phyloP scores from a whole-genome alignment of 92 coral and sea anemone genomes.

The Heteractis magnifica region DNA sequence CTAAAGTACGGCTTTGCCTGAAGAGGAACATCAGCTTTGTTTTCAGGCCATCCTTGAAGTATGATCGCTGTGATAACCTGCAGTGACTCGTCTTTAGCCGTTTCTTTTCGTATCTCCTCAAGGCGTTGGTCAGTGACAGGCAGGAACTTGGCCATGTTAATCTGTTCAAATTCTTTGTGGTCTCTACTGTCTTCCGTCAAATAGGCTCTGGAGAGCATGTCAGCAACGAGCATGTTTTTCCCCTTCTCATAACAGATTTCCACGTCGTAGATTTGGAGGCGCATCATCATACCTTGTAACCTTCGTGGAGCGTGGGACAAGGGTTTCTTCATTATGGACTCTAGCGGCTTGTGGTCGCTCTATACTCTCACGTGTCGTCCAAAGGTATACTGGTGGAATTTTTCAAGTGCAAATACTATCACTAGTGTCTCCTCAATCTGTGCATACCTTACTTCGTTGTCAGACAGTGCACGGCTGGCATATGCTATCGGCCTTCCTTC shows the following conservation, averaged over 20 bases:
- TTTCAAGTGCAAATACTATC: too few relatives aligned
- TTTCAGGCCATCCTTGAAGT: background rate
- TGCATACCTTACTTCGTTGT: too few relatives aligned
- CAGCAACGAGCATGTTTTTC: background rate
- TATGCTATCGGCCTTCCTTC: too few relatives aligned
- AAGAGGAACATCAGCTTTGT: background rate
- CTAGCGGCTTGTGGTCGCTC: background rate
- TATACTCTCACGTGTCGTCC: too few relatives aligned
- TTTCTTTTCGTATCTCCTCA: background rate
- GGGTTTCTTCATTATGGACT: background rate
- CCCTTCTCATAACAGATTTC: background rate
- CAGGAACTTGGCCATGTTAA: background rate
- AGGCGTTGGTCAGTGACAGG: background rate
- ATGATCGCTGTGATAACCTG: background rate
- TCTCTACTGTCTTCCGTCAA: background rate
- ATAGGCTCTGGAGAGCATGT: background rate
- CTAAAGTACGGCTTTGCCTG: background rate
- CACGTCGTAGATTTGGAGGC: background rate
- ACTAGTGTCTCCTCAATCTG: too few relatives aligned
- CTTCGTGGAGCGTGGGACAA: background rate
- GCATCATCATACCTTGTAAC: background rate
- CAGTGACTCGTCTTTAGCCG: background rate
- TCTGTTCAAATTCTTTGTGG: background rate
- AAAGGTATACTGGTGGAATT: too few relatives aligned
- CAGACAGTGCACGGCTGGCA: too few relatives aligned